Percentiles rank a stretch among this genome's conserved stretches.
Evolutionary conservation across 2,113 vertebrate genomes (phyloP).

Genomic region (Petrocephalus zakoni): DNA sequence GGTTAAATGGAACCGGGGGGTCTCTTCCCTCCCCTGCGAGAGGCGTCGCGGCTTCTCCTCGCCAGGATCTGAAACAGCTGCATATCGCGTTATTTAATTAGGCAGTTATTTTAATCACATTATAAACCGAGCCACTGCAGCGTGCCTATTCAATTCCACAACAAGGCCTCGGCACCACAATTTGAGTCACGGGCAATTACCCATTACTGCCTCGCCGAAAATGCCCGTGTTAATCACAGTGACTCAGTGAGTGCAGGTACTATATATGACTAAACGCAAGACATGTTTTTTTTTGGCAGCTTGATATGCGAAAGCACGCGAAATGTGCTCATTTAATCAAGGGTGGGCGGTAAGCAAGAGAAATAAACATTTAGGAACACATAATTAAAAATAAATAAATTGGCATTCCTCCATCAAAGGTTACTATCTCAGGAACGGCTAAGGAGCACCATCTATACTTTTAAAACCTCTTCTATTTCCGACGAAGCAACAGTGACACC

Average conservation of each 20-base stretch:
- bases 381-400: background rate
- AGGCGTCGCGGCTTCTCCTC: background rate
- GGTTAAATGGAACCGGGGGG: background rate
- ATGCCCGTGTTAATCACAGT: background rate
- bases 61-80: background rate
- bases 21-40: background rate
- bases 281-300: background rate
- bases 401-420: background rate
- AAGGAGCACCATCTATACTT: background rate
- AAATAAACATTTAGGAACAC: background rate
- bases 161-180: background rate
- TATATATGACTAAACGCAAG: background rate
- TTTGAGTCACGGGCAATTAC: background rate
- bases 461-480: background rate
- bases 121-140: background rate
- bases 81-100: background rate
- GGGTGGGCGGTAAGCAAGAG: background rate
- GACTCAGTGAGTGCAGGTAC: background rate
- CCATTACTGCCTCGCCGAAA: background rate
- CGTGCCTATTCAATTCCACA: background rate
- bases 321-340: background rate
- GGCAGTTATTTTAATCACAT: conserved; percentile 11
- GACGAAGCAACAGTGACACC: conserved; percentile 33
- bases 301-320: background rate
- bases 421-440: background rate